Evolutionary conservation across 2,888 invertebrate genomes (phyloP).

Genomic region (Thysanoteuthis rhombus): DNA sequence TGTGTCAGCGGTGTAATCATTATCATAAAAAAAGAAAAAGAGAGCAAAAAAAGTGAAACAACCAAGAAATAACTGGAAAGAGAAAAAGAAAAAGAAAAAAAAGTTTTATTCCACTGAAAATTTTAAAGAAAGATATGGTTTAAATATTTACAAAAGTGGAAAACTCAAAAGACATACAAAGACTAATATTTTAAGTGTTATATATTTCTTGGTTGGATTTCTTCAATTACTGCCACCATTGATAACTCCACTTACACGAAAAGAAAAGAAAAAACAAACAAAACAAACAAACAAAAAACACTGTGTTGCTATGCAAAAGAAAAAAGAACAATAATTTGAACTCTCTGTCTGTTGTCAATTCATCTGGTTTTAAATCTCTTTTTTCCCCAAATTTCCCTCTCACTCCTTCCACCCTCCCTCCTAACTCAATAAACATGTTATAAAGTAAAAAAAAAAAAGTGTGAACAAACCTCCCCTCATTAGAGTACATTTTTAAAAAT

Average conservation of each 20-base stretch:
- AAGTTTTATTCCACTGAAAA: neutral
- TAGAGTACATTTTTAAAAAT: neutral
- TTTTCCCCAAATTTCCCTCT: neutral
- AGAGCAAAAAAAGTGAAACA: neutral
- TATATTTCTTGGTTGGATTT: neutral
- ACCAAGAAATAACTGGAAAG: neutral
- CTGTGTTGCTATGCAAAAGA: neutral
- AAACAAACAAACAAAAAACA: neutral
- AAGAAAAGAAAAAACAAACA: neutral
- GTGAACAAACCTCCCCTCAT: neutral
- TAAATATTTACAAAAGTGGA: neutral
- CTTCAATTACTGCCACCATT: neutral
- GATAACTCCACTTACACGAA: neutral
- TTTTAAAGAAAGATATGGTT: neutral
- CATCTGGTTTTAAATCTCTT: neutral
- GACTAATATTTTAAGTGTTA: neutral
- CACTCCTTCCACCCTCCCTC: neutral
- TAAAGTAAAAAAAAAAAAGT: neutral
- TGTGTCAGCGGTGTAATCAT: neutral
- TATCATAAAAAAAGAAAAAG: neutral
- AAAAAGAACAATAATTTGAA: neutral
- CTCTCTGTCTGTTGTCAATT: constrained; percentile 1
- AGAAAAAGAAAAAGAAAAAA: no score
- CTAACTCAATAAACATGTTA: neutral
- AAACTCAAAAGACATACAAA: neutral